phyloP scores from a whole-genome alignment of 2,888 invertebrate species.

The Crepidodera aurea region DNA sequence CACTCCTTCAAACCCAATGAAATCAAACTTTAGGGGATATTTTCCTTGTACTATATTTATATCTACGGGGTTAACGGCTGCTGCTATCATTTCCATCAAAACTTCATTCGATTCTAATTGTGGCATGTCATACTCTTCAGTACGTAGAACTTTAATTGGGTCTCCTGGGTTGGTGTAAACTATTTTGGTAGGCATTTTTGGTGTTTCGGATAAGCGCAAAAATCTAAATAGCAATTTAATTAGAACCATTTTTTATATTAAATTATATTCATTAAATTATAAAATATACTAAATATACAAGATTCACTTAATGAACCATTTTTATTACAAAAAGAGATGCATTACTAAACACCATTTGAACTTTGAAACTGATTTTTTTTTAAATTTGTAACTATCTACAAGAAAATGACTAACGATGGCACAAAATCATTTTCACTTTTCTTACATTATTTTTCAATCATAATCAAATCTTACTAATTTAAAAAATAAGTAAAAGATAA shows the following conservation, averaged over 20 bases:
- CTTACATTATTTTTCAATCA: no score
- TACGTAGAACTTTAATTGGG: slow-evolving; percentile 78
- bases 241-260: not conserved
- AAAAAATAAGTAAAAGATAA: no score
- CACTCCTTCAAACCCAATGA: slow-evolving; percentile 95
- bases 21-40: slow-evolving; percentile 77
- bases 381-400: no score
- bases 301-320: no score
- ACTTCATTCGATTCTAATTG: slow-evolving; percentile 72
- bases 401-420: no score
- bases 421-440: no score
- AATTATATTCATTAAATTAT: not conserved
- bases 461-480: no score
- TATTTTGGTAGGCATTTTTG: not conserved
- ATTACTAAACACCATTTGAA: no score
- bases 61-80: slow-evolving; percentile 97
- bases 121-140: slow-evolving; percentile 65
- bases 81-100: slow-evolving; percentile 83
- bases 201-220: no score
- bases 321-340: no score
- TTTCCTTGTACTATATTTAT: slow-evolving; percentile 97
- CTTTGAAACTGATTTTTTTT: no score
- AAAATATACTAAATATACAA: no score
- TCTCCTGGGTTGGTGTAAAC: slow-evolving; percentile 68
- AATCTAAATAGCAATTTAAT: not conserved